phyloP scores from a whole-genome alignment of 2,888 invertebrate genomes.

The Barypeithes pellucidus region DNA sequence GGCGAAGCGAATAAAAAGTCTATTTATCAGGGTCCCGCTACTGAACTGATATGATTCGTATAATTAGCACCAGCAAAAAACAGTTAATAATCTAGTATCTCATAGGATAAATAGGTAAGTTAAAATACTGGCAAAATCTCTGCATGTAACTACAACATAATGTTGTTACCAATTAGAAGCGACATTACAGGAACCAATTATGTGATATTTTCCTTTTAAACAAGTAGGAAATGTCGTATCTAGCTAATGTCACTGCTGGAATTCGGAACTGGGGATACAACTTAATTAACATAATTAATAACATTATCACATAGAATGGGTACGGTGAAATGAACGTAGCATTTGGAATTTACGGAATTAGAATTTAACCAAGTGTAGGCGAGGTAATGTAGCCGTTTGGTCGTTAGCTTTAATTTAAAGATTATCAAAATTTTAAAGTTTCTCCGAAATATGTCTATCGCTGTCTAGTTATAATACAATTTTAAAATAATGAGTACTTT shows the following conservation, averaged over 20 bases:
- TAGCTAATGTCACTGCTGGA: conserved; percentile 28
- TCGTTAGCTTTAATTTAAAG: conserved; percentile 5
- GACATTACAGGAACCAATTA: neutral
- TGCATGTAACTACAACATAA: neutral
- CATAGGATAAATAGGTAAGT: too few species aligned
- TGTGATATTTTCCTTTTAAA: neutral
- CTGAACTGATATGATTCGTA: too few species aligned
- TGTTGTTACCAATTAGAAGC: neutral
- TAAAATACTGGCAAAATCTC: too few species aligned
- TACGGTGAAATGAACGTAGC: conserved; percentile 11
- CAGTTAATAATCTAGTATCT: too few species aligned
- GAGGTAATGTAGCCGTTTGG: conserved; percentile 12
- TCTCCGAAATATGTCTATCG: too few species aligned
- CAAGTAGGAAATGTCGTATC: conserved; percentile 28
- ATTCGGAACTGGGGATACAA: conserved; percentile 28
- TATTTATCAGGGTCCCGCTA: too few species aligned
- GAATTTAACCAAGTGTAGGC: conserved; percentile 20
- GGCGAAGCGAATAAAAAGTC: too few species aligned
- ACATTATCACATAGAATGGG: conserved; percentile 37
- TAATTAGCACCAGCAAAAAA: too few species aligned
- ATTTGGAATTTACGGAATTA: conserved; percentile 30
- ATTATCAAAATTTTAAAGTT: neutral
- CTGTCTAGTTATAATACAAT: too few species aligned
- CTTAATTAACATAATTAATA: conserved; percentile 47
- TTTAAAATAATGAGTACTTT: too few species aligned